Base-by-base conservation (phyloP, 2,888 invertebrate species). In the Serripes groenlandicus region DNA sequence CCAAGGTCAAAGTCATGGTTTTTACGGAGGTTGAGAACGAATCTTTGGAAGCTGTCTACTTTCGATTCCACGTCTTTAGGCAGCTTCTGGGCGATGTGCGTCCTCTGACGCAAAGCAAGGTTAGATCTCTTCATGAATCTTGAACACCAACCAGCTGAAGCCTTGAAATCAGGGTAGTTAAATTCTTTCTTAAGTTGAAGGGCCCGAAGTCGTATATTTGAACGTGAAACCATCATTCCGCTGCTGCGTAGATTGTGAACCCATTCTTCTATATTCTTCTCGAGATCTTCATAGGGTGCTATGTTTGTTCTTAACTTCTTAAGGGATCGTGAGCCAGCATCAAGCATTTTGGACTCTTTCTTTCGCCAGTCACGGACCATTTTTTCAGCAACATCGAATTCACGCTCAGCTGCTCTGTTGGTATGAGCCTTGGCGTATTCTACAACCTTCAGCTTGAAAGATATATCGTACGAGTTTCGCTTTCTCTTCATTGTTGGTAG, bases 271-370 rank as follows among this genome's bases (percentile, higher is more conserved):
- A 82, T 34, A 5, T 70, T 37, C 49, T 37, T 64, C 32, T 78
- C 78, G 1, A 82, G 26, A 0, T 58, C 60, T 18, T 66, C 66
- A 60, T 78, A 71, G 1, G 78, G 78, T 1, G 71, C 26, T n/a
- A 73, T 30, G n/a, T 62, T 66, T 18, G 32, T 56, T 56, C 75
- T 69, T n/a, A 78, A 34, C 37, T 83, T 79, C 52, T 78, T 83
- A 0, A 69, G 52, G 11, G 86, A 78, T 23, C 95, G 96, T 86
- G 69, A 34, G 15, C 60, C 15, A 3, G 30, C 49, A 37, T 42
- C 54, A 9, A 3, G 5, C 32, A 81, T n/a, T 69, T 81, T 76
- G 11, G 68, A 35, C 58, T 76, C 69, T 42, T 76, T 76, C 2
- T 18, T 35, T 1, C 76, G 15, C 81, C 75, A 81, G 54, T 81